Percentiles rank a stretch among this genome's conserved stretches.
phyloP scores from a whole-genome alignment of 2,797 vertebrate species.

The Alosa sapidissima region DNA sequence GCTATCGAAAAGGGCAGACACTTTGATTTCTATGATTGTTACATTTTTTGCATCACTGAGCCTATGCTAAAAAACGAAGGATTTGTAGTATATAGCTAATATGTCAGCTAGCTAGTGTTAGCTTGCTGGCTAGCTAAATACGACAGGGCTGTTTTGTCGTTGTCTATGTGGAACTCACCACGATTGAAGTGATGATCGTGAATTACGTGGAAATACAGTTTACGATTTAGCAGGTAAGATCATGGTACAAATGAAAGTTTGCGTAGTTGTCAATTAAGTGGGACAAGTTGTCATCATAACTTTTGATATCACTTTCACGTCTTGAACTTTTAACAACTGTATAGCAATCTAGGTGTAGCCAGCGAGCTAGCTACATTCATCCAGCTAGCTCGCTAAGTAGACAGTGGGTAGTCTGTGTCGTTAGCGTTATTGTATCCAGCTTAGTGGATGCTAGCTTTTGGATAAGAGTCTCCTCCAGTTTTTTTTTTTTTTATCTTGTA shows the following conservation, averaged over 20 bases:
- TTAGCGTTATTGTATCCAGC: conserved; percentile 18
- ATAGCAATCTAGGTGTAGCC: neutral
- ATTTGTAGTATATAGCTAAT: conserved; percentile 16
- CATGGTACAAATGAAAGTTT: neutral
- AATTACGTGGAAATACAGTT: conserved; percentile 32
- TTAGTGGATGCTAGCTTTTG: neutral
- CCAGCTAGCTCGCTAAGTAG: conserved; percentile 21
- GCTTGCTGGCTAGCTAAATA: neutral
- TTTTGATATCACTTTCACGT: conserved; percentile 22
- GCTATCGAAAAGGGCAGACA: neutral
- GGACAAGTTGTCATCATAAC: neutral
- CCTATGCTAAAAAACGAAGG: conserved; percentile 4
- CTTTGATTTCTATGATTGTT: neutral
- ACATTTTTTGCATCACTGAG: neutral
- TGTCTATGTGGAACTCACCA: conserved; percentile 38
- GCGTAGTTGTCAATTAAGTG: neutral
- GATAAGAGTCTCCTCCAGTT: neutral
- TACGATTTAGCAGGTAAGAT: conserved; percentile 40
- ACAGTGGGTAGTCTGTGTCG: neutral
- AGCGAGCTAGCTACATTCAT: conserved; percentile 1
- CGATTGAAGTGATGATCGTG: conserved; percentile 39
- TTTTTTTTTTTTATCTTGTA: neutral
- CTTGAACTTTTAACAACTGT: conserved; percentile 29
- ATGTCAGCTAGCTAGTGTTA: neutral
- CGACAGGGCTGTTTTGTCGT: conserved; percentile 34